Conservation (phyloP, 2,888 invertebrate genomes). For the Piscicola geometra region DNA sequence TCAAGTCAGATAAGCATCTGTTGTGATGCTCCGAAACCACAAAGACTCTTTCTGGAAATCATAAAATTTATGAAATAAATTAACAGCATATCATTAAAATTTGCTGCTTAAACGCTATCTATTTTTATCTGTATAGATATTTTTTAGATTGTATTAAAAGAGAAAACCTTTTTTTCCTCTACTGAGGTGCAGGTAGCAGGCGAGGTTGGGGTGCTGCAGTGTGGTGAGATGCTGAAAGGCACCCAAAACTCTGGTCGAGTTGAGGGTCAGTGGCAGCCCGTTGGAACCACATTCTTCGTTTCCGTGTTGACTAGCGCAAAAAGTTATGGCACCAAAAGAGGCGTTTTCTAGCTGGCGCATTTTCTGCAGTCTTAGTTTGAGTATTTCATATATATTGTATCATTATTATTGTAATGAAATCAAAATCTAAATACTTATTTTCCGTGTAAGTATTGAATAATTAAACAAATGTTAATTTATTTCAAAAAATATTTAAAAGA, state of each 20-base stretch:
- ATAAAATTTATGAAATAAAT: too few relatives aligned
- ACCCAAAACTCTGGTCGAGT: constrained; percentile 88
- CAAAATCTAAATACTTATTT: background rate
- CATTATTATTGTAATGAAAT: background rate
- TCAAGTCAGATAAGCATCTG: constrained; percentile 45
- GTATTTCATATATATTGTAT: background rate
- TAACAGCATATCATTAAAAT: too few relatives aligned
- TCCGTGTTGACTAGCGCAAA: constrained; percentile 82
- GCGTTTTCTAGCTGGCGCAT: constrained; percentile 42
- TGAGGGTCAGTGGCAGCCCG: constrained; percentile 89
- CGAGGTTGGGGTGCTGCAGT: constrained; percentile 71
- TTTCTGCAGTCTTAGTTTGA: background rate
- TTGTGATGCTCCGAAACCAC: constrained; percentile 56
- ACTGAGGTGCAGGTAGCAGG: constrained; percentile 82
- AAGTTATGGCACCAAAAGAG: constrained; percentile 76
- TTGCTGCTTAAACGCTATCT: background rate
- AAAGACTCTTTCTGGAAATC: constrained; percentile 55
- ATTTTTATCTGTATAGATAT: background rate
- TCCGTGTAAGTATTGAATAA: too few relatives aligned
- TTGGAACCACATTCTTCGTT: constrained; percentile 76
- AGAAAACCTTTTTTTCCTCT: constrained; percentile 82
- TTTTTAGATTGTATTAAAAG: background rate
- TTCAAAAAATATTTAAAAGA: too few relatives aligned
- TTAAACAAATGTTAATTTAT: too few relatives aligned
- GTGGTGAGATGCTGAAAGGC: constrained; percentile 76